Evolutionary conservation across 2,888 invertebrate genomes (phyloP), one percentile per base, ranked within the genome.

Genomic region (Cryptocephalus moraei): DNA sequence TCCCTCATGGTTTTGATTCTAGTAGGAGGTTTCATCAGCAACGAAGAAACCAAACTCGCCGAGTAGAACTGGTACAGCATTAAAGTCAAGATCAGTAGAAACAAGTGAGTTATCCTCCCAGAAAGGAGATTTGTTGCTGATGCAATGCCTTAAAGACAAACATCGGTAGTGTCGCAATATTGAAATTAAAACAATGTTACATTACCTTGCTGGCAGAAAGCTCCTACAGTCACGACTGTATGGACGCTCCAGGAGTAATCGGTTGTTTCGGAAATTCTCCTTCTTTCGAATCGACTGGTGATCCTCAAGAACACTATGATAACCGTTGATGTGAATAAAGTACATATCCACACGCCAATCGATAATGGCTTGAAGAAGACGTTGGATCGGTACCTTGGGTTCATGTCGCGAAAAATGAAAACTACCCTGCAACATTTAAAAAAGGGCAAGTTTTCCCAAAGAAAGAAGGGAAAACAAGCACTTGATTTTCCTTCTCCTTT

Each of bases 21-120:
- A 49, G 76, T 78, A 0, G 77, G 75, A n/a, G 78, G 72, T 48
- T 78, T 78, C 58, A 76, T 74, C 32, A 83, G 65, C 47, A 82
- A 60, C 0, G 78, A 76, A 0, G 82, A 81, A 1, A 82, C 80
- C 44, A 83, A 77, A 41, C 78, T 78, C 1, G 81, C 82, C 36
- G 81, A 81, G 62, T 83, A 83, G 61, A 81, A 83, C 59, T 82
- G 82, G 62, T 79, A 81, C 34, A 81, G 66, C 8, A 77, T 72
- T 47, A 62, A 48, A 22, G 60, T 60, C 31, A 64, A 50, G 14
- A 63, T 45, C 31, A 65, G 58, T 10, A 63, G 55, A 22, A 59
- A 59, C 8, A 65, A 44, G 1, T 56, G 56, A 8, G 59, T 47
- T 32, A 64, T 65, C 42, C 66, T 47, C 32, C 64, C 64, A 22